These are phyloP conservation scores for Phasia obesa DNA, from an alignment of 2,888 invertebrate species.

Conservation along the genomic window DNA sequence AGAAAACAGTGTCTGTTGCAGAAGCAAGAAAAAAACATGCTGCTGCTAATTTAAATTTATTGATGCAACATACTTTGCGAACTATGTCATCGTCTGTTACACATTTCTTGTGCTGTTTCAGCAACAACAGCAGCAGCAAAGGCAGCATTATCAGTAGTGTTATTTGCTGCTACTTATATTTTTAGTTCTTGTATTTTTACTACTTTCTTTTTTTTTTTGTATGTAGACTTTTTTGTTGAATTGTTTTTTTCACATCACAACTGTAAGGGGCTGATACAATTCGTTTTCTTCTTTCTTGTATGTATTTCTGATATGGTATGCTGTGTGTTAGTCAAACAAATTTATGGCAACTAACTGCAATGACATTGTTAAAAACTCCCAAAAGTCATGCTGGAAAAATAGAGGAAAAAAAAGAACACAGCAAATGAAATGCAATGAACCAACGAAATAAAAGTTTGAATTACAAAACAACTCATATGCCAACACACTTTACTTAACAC, in stretches of 20 bases:
- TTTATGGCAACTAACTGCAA: slow-evolving; percentile 70
- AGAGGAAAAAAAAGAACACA: background rate
- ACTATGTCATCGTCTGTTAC: slow-evolving; percentile 63
- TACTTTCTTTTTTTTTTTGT: slow-evolving; percentile 10
- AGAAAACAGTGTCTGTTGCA: slow-evolving; percentile 58
- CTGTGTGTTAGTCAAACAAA: slow-evolving; percentile 65
- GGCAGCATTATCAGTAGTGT: slow-evolving; percentile 22
- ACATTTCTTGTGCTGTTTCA: slow-evolving; percentile 37
- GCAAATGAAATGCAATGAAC: slow-evolving; percentile 18
- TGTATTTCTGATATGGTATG: slow-evolving; percentile 15
- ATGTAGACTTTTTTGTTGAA: slow-evolving; percentile 30
- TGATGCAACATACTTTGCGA: slow-evolving; percentile 69
- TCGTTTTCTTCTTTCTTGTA: slow-evolving; percentile 9
- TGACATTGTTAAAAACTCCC: slow-evolving; percentile 70
- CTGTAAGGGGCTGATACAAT: slow-evolving; percentile 60
- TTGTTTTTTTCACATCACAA: slow-evolving; percentile 49
- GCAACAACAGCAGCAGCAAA: slow-evolving; percentile 1
- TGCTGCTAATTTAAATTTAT: slow-evolving; percentile 71
- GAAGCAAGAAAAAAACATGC: slow-evolving; percentile 50
- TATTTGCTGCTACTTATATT: slow-evolving; percentile 27
- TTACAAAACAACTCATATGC: slow-evolving; percentile 59
- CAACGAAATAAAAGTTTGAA: slow-evolving; percentile 55
- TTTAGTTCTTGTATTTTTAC: slow-evolving; percentile 23
- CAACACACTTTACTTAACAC: slow-evolving; percentile 38
- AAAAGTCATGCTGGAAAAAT: slow-evolving; percentile 64